Base-by-base conservation (phyloP, 92 coral and sea anemone genomes). In the Palythoa caribaeorum region DNA sequence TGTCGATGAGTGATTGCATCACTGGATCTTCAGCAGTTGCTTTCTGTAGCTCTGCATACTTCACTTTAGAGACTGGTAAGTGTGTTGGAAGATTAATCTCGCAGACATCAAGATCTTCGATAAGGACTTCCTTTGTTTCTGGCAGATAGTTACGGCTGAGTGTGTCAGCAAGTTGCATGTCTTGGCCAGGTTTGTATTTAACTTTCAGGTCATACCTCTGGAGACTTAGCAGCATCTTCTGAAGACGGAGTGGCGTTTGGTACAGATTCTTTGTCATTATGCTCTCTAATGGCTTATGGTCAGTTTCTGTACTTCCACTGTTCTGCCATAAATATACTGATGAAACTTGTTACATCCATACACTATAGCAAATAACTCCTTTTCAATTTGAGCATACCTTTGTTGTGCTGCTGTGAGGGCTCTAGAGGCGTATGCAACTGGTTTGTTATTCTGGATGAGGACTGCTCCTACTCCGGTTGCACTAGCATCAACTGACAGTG, bases 11-110 rank as follows among this genome's bases (percentile, higher is more conserved):
- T 38, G 70, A 52, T 73, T 72, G 65, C 86, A 85, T 71, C 8
- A 50, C 90, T 20, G 71, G 92, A 60, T 90, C 92, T 21, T 63
- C 87, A 38, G 86, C 91, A 3, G 87, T 85, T 38, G 90, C 81
- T 71, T 70, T 15, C 21, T 19, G 40, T 15, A 85, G 50, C 37
- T 75, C 89, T 20, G 5, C 17, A 36, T 39, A 44, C 79, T 80
- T 80, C 80, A 66, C 81, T 16, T 9, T 68, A 37, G 88, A 50
- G 48, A 80, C 69, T 9, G 88, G 70, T 84, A 69, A 65, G 69
- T 79, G 71, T 7, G 28, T 21, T 17, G 37, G 28, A 17, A 66
- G 72, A 21, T 66, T 66, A n/a, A 19, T 21, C 37, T 66, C 72
- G 72, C 28, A 17, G 72, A 17, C 72, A 21, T 66, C 36, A 12